Conservation (phyloP, 2,113 vertebrate genomes). For the Xenus cinereus region DNA sequence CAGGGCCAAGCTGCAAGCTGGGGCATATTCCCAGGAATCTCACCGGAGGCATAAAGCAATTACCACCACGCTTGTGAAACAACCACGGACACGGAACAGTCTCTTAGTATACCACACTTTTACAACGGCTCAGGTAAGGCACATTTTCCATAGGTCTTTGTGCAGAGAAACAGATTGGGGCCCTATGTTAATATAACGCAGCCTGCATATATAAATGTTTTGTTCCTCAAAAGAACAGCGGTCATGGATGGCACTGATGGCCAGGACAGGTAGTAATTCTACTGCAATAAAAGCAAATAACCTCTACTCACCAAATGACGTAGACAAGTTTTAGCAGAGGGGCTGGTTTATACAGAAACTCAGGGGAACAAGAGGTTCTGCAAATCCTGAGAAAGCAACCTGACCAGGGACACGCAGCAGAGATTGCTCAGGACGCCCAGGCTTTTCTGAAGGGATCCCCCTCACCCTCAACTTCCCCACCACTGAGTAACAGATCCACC, state of each 20-base stretch:
- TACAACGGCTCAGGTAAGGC: not conserved
- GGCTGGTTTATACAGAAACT: not conserved
- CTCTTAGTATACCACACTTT: not conserved
- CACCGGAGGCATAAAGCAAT: not conserved
- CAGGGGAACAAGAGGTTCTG: not conserved
- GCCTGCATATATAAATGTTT: not conserved
- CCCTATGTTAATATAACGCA: not conserved
- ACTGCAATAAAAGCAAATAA: not conserved
- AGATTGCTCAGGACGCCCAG: fast-evolving
- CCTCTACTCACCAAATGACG: not conserved
- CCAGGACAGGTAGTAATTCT: not conserved
- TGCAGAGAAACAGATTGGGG: not conserved
- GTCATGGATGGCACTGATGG: not conserved
- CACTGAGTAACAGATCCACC: not conserved
- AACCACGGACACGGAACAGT: not conserved
- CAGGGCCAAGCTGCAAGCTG: not conserved
- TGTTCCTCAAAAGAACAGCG: not conserved
- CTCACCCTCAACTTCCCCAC: not conserved
- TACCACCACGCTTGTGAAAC: not conserved
- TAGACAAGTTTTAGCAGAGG: not conserved
- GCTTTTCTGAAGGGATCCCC: not conserved
- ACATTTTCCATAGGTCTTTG: not conserved
- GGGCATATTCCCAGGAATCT: not conserved
- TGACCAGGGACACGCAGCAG: fast-evolving
- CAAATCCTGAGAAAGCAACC: not conserved